Percentiles rank a stretch among this genome's conserved stretches.
These are phyloP conservation scores for Zootoca vivipara DNA, from an alignment of 2,113 vertebrate genomes.

Conservation along the genomic window DNA sequence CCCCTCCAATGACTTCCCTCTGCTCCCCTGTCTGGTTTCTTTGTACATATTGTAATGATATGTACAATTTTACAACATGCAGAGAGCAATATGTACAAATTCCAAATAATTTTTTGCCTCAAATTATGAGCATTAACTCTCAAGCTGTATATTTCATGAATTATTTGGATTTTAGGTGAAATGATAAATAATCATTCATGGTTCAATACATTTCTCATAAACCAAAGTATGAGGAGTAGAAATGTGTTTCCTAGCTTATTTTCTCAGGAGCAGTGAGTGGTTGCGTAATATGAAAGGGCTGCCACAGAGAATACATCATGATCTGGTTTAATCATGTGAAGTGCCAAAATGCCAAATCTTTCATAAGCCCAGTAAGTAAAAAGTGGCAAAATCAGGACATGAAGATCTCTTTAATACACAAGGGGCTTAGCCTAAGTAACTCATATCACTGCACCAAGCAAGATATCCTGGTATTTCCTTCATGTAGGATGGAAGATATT, in stretches of 20 bases:
- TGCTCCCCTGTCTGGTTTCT: too few species aligned
- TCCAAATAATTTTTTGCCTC: too few species aligned
- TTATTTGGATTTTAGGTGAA: neutral
- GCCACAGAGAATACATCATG: slow-evolving; percentile 6
- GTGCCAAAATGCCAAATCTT: slow-evolving; percentile 4
- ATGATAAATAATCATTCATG: neutral
- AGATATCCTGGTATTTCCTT: neutral
- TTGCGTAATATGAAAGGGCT: neutral
- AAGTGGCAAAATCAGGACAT: neutral
- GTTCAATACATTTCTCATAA: neutral
- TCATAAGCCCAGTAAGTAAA: slow-evolving; percentile 9
- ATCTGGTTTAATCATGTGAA: neutral
- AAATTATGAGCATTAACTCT: too few species aligned
- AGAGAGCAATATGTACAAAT: too few species aligned
- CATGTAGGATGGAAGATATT: neutral
- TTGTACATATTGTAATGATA: too few species aligned
- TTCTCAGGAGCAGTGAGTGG: neutral
- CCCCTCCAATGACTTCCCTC: too few species aligned
- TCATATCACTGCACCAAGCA: neutral
- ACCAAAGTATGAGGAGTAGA: neutral
- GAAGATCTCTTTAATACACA: neutral
- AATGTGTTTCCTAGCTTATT: slow-evolving; percentile 12
- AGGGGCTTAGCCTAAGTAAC: neutral
- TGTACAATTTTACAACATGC: too few species aligned
- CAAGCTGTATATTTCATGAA: neutral